Evolutionary conservation across 2,113 vertebrate species (phyloP).

Genomic region (Phodopus roborovskii): DNA sequence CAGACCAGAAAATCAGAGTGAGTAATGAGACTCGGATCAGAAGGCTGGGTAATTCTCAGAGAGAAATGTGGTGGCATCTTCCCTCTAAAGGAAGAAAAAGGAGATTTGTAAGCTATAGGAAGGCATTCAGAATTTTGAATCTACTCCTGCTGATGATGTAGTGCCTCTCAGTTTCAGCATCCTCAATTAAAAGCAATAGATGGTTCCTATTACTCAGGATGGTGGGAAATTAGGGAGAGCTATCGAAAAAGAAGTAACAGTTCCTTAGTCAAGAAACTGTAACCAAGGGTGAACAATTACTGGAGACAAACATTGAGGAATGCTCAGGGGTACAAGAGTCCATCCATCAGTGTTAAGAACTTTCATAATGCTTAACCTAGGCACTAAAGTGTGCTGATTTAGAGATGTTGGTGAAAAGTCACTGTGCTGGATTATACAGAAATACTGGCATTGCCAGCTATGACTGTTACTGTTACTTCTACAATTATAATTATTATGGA

Average conservation of each 20-base stretch:
- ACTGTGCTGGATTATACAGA: neutral
- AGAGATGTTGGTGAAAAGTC: neutral
- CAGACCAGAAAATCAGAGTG: neutral
- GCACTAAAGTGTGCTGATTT: neutral
- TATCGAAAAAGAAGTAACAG: slow-evolving; percentile 15
- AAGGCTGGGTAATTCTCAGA: neutral
- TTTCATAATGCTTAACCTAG: slow-evolving; percentile 9
- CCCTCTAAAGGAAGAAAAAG: slow-evolving; percentile 15
- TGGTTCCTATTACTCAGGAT: neutral
- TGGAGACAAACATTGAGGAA: slow-evolving; percentile 27
- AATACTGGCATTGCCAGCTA: neutral
- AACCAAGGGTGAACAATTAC: neutral
- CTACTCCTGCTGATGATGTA: neutral
- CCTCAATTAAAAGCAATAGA: slow-evolving; percentile 4
- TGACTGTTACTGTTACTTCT: neutral
- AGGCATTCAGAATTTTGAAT: slow-evolving; percentile 21
- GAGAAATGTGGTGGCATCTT: neutral
- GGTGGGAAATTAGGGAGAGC: neutral
- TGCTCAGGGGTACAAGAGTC: neutral
- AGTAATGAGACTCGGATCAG: neutral
- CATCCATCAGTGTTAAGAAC: neutral
- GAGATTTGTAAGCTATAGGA: slow-evolving; percentile 27
- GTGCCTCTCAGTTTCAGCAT: slow-evolving; percentile 19
- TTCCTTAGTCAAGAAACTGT: neutral
- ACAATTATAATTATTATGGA: neutral